Evolutionary conservation across 2,113 vertebrate genomes (phyloP).

Genomic region (Phodopus roborovskii): DNA sequence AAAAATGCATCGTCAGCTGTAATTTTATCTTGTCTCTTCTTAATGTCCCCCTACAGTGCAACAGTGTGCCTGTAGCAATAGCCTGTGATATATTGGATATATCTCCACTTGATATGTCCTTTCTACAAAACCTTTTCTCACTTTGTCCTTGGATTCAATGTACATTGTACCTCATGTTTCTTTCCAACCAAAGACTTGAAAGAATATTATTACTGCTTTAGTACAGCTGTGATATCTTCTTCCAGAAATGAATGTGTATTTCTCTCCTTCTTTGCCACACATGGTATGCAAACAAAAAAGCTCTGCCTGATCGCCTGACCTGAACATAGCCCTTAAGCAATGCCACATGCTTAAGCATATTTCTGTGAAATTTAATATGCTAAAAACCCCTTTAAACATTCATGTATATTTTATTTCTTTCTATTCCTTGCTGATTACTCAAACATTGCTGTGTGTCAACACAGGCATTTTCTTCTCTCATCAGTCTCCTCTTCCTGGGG

Average conservation of each 20-base stretch:
- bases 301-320: not conserved
- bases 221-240: not conserved
- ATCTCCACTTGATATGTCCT: constrained; percentile 31
- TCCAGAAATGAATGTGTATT: constrained; percentile 27
- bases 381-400: constrained; percentile 63
- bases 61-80: constrained; percentile 20
- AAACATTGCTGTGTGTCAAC: constrained; percentile 67
- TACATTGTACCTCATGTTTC: constrained; percentile 13
- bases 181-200: constrained; percentile 34
- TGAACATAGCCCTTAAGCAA: constrained; percentile 59
- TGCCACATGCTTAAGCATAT: constrained; percentile 61
- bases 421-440: constrained; percentile 53
- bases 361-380: constrained; percentile 69
- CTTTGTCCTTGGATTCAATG: not conserved
- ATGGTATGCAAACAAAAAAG: constrained; percentile 46
- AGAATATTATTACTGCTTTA: constrained; percentile 1
- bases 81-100: not conserved
- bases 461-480: constrained; percentile 62
- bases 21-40: constrained; percentile 64
- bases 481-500: not conserved
- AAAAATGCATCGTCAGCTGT: constrained; percentile 64
- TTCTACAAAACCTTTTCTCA: constrained; percentile 58
- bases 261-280: constrained; percentile 23
- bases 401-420: constrained; percentile 58
- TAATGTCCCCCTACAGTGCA: not conserved